phyloP scores from a whole-genome alignment of 2,113 vertebrate species.

The Calyptomena viridis region DNA sequence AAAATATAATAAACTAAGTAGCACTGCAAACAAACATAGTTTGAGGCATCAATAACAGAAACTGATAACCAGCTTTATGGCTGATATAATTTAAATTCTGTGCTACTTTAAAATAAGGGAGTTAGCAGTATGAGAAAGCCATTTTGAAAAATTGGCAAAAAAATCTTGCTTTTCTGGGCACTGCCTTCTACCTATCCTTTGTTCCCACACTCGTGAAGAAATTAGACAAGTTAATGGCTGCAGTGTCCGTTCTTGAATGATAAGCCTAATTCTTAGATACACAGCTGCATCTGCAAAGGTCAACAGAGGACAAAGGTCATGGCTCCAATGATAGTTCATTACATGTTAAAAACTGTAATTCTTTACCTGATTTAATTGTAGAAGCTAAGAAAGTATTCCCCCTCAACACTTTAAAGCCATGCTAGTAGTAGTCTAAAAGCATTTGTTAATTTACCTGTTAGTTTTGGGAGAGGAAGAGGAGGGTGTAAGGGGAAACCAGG shows the following conservation, averaged over 20 bases:
- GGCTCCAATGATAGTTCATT: not conserved
- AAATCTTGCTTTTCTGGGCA: not conserved
- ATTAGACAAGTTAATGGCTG: not conserved
- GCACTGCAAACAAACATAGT: not conserved
- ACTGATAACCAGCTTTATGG: not conserved
- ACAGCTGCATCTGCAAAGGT: not conserved
- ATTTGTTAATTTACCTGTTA: not conserved
- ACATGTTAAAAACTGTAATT: not conserved
- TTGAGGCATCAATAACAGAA: not conserved
- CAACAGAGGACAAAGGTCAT: slow-evolving; percentile 1
- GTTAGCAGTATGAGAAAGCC: not conserved
- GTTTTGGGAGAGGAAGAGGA: not conserved
- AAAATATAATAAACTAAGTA: not conserved
- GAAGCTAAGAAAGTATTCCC: not conserved
- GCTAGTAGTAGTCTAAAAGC: not conserved
- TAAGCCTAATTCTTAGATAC: slow-evolving; percentile 5
- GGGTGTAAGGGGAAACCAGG: not conserved
- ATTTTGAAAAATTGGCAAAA: not conserved
- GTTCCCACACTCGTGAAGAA: not conserved
- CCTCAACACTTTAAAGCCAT: not conserved
- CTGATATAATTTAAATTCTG: not conserved
- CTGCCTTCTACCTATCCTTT: not conserved
- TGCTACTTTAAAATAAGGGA: not conserved
- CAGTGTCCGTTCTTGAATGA: not conserved
- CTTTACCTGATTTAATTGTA: not conserved